Conservation (phyloP, 1,140 invertebrate genomes). For the Fopius arisanus region DNA sequence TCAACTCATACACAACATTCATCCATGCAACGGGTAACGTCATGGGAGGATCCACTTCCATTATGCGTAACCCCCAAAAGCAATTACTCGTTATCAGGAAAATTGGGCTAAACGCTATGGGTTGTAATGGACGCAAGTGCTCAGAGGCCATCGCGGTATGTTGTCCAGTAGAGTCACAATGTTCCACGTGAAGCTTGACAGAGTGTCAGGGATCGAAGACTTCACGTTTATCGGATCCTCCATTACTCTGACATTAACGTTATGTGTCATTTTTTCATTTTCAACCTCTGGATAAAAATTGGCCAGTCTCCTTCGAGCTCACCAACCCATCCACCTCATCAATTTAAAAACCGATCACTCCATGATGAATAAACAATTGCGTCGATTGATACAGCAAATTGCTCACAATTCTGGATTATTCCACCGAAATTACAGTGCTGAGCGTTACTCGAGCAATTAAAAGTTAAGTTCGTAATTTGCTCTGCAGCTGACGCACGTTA, state of each 20-base stretch:
- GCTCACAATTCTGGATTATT: neutral
- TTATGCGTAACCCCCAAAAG: constrained; percentile 20
- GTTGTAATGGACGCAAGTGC: constrained; percentile 2
- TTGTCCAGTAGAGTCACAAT: neutral
- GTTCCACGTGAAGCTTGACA: neutral
- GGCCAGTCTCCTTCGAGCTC: too few species aligned
- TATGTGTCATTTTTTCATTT: neutral
- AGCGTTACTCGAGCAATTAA: constrained; percentile 28
- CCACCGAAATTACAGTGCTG: neutral
- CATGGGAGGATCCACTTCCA: constrained; percentile 22
- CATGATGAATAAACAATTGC: neutral
- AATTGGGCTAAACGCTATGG: constrained; percentile 20
- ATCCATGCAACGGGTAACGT: constrained; percentile 9
- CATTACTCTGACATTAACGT: neutral
- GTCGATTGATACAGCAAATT: neutral
- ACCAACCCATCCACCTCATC: too few species aligned
- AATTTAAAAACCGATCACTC: too few species aligned
- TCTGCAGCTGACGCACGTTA: constrained; percentile 29
- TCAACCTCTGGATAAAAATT: too few species aligned
- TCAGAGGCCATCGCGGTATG: constrained; percentile 9
- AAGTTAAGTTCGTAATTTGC: constrained; percentile 31
- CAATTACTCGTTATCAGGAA: constrained; percentile 28
- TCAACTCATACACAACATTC: constrained; percentile 7
- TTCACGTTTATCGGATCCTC: neutral
- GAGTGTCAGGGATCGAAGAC: neutral